Percentiles rank a stretch among this genome's conserved stretches.
Evolutionary conservation across 2,113 vertebrate species (phyloP).

Genomic region (Boleophthalmus pectinirostris): DNA sequence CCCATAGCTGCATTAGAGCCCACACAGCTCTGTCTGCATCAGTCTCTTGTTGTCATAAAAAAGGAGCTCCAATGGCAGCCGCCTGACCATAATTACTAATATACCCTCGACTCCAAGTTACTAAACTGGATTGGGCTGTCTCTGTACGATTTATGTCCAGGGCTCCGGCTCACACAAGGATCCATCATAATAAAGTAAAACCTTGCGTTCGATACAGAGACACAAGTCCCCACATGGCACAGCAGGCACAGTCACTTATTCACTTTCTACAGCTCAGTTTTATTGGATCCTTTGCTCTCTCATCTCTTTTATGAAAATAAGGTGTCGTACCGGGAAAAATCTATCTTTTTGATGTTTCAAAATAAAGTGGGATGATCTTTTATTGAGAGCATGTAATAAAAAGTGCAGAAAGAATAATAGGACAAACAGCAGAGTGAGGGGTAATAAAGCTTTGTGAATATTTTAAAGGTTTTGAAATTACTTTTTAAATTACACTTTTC

Average conservation of each 20-base stretch:
- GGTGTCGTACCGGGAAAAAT: constrained; percentile 7
- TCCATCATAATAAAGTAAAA: constrained; percentile 36
- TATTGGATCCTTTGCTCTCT: constrained; percentile 10
- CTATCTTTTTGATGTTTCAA: constrained; percentile 29
- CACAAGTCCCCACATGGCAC: constrained; percentile 1
- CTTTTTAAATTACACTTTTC: constrained; percentile 5
- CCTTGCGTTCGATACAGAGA: constrained; percentile 15
- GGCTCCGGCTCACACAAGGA: constrained; percentile 30
- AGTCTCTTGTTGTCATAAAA: constrained; percentile 47
- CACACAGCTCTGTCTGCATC: constrained; percentile 25
- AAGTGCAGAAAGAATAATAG: constrained; percentile 21
- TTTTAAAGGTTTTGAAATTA: constrained; percentile 53
- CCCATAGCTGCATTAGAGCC: constrained; percentile 38
- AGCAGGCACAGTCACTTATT: neutral
- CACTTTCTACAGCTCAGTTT: constrained; percentile 12
- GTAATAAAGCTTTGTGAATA: constrained; percentile 40
- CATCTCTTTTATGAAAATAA: constrained; percentile 20
- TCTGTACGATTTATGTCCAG: constrained; percentile 29
- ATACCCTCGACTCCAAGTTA: constrained; percentile 39
- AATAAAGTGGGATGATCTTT: neutral
- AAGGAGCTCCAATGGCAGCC: constrained; percentile 17
- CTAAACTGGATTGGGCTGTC: constrained; percentile 40
- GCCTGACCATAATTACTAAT: constrained; percentile 49
- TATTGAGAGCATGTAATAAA: constrained; percentile 30
- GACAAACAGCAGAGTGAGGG: constrained; percentile 20